Base-by-base conservation (phyloP, 2,888 invertebrate species). In the Vannuccia rotundouncinata region DNA sequence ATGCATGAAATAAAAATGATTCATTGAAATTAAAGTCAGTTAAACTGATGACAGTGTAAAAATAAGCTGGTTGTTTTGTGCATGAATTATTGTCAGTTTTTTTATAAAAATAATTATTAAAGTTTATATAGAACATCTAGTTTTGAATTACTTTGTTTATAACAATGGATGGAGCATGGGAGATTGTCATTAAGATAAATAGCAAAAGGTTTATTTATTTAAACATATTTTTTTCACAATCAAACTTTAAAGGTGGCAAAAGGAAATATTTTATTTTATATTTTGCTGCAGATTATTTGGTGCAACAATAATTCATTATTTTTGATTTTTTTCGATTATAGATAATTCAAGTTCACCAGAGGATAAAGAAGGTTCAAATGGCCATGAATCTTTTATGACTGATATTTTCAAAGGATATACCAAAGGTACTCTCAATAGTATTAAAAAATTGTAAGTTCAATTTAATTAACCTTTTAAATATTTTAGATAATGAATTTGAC, bases 371-470 rank as follows among this genome's bases (percentile, higher is more conserved):
- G 45, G 25, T 66, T 66, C 66, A 5, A 2, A 13, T 66, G 66
- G 25, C 25, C 13, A 66, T 66, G 66, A 5, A 5, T 13, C 25
- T 66, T 17, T 66, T 66, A n/a, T 66, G 22, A 66, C 10, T n/a
- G 66, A 66, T 66, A 66, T 66, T 66, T 66, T 66, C 66, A 66
- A 66, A 66, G 66, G 66, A 5, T 66, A 66, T 66, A n/a, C 66
- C 25, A 5, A 17, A 66, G 66, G 66, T 66, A 45, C 5, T 45
- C 5, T 45, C 17, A 10, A 10, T 45, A 45, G 45, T 45, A n/a
- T 22, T 5, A 66, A 66, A 66, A 66, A n/a, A 13, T 2, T 66
- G 2, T 66, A 66, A 13, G 2, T 66, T n/a, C 5, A 22, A 66
- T 66, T 66, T 22, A n/a, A 13, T 22, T n/a, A n/a, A n/a, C 13